These are phyloP conservation scores for Metopia argyrocephala DNA, from an alignment of 2,888 invertebrate genomes.

Conservation along the genomic window DNA sequence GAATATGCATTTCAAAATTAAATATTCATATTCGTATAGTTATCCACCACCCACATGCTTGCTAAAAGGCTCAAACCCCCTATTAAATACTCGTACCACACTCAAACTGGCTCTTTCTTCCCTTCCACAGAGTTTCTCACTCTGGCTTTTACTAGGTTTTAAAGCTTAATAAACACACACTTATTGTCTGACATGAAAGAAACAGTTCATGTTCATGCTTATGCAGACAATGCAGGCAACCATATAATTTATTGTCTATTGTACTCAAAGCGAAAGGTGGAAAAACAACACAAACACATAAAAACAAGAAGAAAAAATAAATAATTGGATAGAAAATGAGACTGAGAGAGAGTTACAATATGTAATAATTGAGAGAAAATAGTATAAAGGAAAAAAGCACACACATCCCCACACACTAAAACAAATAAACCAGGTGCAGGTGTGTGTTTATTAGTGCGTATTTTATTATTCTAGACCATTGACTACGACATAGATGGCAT, in stretches of 20 bases:
- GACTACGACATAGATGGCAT: too few species aligned
- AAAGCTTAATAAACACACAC: constrained; percentile 45
- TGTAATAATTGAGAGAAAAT: not conserved
- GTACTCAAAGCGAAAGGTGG: constrained; percentile 12
- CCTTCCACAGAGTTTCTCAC: not conserved
- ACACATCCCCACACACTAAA: too few species aligned
- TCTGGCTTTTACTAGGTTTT: not conserved
- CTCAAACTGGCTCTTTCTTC: not conserved
- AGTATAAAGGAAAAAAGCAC: not conserved
- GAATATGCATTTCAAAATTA: constrained; percentile 16
- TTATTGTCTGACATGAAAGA: constrained; percentile 54
- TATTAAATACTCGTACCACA: not conserved
- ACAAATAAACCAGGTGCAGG: not conserved
- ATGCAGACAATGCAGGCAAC: constrained; percentile 61
- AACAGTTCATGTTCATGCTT: constrained; percentile 53
- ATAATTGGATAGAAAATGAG: not conserved
- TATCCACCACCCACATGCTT: not conserved
- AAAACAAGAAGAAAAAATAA: not conserved
- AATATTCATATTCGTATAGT: constrained; percentile 2
- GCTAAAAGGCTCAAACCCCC: not conserved
- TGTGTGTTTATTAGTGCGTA: not conserved
- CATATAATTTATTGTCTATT: constrained; percentile 59
- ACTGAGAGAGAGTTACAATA: not conserved
- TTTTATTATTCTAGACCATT: not conserved
- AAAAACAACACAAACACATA: constrained; percentile 4